Conservation (phyloP, 2,888 invertebrate species). For the Callosobruchus maculatus region DNA sequence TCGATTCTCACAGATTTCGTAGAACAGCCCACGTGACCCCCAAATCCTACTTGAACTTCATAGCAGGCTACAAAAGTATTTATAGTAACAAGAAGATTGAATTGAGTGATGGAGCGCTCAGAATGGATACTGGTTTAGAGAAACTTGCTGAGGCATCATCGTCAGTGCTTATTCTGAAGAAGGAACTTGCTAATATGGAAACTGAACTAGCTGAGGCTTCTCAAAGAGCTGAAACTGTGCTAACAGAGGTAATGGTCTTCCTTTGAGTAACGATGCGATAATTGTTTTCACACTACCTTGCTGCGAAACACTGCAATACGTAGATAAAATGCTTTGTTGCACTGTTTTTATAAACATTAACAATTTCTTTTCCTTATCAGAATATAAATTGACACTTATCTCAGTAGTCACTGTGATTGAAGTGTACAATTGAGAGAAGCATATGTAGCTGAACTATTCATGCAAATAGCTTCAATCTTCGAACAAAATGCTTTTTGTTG, state of each 20-base stretch:
- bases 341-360: too few relatives aligned
- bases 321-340: too few relatives aligned
- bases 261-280: too few relatives aligned
- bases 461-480: too few relatives aligned
- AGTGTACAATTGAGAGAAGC: too few relatives aligned
- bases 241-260: slow-evolving; percentile 64
- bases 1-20: slow-evolving; percentile 60
- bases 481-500: too few relatives aligned
- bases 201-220: slow-evolving; percentile 90
- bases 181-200: slow-evolving; percentile 92
- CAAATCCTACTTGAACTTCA: slow-evolving; percentile 93
- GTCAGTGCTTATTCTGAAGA: slow-evolving; percentile 87
- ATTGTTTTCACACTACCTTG: too few relatives aligned
- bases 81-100: slow-evolving; percentile 87
- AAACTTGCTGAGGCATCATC: slow-evolving; percentile 94
- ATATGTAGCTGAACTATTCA: too few relatives aligned
- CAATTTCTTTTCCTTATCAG: too few relatives aligned
- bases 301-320: too few relatives aligned
- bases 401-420: too few relatives aligned
- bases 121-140: slow-evolving; percentile 94
- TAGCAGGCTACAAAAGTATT: slow-evolving; percentile 91
- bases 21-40: slow-evolving; percentile 95
- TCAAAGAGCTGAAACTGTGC: slow-evolving; percentile 82
- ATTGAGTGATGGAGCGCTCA: slow-evolving; percentile 80
- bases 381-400: too few relatives aligned